Base-by-base conservation (phyloP, 2,797 vertebrate genomes). In the Percopsis omiscomaycus region DNA sequence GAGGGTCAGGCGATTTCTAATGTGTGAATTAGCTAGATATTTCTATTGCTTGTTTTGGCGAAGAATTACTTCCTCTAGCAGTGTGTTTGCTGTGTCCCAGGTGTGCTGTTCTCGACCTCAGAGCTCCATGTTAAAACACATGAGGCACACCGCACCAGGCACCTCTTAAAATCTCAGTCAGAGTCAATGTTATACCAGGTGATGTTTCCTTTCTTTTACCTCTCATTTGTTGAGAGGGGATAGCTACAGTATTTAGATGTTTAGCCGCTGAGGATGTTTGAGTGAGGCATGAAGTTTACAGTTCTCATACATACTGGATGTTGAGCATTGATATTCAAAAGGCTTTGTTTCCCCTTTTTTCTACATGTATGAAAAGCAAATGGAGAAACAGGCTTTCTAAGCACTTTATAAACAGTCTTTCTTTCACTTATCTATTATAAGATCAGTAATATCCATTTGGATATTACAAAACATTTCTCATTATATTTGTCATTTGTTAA, bases 41-140 rank as follows among this genome's bases (percentile, higher is more conserved):
- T 92, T 88, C 88, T 92, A 61, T 92, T 94, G 93, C 91, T 96
- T 95, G 92, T 91, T 89, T 95, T 96, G 94, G 94, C 92, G 65
- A 49, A 13, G 16, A 16, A 80, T 49, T 63, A 75, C 86, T 94
- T 96, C 93, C 94, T 94, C 89, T 84, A 55, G 51, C 73, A 81
- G 84, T 80, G 83, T 65, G 63, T 84, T 83, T 68, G 70, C 83
- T 93, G 84, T 84, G 88, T 94, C 94, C 91, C 93, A 93, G 92
- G 93, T 94, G 94, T 90, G 84, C 89, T 88, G 71, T 92, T 94
- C 85, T 88, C 72, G 68, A 89, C 86, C 92, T 94, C 90, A 88
- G 88, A 86, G 86, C 71, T 91, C 75, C 86, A 71, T 92, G 90
- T 92, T 93, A 86, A 92, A 92, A 91, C 87, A 88, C 86, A 89